Percentiles rank a stretch among this genome's conserved stretches.
These are phyloP conservation scores for Rhinoderma darwinii DNA, from an alignment of 2,113 vertebrate species.

Conservation along the genomic window DNA sequence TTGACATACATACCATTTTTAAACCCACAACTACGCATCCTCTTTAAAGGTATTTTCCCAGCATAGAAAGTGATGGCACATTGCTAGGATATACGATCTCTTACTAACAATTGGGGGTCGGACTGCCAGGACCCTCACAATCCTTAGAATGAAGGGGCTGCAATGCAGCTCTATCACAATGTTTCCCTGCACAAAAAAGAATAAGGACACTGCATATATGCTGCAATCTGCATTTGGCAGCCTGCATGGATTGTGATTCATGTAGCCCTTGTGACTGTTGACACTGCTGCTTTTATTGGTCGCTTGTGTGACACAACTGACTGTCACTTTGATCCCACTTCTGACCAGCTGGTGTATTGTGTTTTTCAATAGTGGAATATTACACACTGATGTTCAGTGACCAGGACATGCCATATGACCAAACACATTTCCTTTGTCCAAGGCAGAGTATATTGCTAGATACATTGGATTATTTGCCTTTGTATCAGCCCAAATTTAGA, in stretches of 20 bases:
- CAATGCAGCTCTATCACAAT: too few species aligned
- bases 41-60: too few species aligned
- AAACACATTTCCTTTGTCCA: background rate
- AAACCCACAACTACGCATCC: too few species aligned
- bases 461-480: background rate
- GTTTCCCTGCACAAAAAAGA: too few species aligned
- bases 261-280: background rate
- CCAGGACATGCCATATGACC: background rate
- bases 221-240: background rate
- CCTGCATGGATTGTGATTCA: background rate
- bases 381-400: background rate
- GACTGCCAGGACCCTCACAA: too few species aligned
- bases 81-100: too few species aligned
- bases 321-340: conserved; percentile 29
- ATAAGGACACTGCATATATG: background rate
- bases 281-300: conserved; percentile 7
- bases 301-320: background rate
- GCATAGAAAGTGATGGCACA: too few species aligned
- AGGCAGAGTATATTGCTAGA: background rate
- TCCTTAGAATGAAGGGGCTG: too few species aligned
- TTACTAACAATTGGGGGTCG: too few species aligned
- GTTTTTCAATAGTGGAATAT: background rate
- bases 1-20: too few species aligned
- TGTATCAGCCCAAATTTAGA: background rate
- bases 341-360: conserved; percentile 32